Evolutionary conservation across 2,888 invertebrate species (phyloP), one percentile per base, ranked within the genome.

Genomic region (Mythimna lalbum): DNA sequence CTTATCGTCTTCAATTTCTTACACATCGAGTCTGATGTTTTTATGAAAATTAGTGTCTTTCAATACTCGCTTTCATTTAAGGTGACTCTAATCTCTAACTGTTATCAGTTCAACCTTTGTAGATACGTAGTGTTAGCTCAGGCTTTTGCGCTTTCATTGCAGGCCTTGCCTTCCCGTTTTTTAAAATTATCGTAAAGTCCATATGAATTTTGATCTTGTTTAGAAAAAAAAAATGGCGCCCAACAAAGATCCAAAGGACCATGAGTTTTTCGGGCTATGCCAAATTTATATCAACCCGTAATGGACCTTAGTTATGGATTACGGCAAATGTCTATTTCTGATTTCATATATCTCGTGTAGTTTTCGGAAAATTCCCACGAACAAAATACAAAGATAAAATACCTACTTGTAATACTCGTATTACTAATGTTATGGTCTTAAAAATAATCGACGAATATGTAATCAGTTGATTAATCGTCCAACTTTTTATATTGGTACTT

Each of bases 391-490:
- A n/a, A 60, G 33, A 21, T 21, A 27, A n/a, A 64, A 43, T 43
- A 43, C 17, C 19, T 33, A 47, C 21, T 67, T 73, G 47, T 75
- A 59, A 73, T 47, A 47, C 67, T 36, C 47, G 12, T 36, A 52
- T 76, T 52, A 67, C 21, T 27, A 59, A 76, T 36, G 57, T 66
- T 19, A 27, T 33, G 21, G 1, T 36, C 43, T n/a, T 53, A n/a
- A 49, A 62, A 55, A 49, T 0, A 49, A 73, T 49, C 21, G 47
- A 53, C 1, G 17, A 31, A 52, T 59, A 59, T 21, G 14, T 55
- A 50, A 63, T 66, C 21, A 63, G 14, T 59, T 73, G 59, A 76
- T 73, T 61, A 47, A 79, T 63, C 10, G 39, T 49, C 57, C 21
- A 27, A 14, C 14, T 47, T 63, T 47, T 63, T 50, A 14, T 47